Conservation (phyloP, 1,140 invertebrate genomes). For the Cephus cinctus region DNA sequence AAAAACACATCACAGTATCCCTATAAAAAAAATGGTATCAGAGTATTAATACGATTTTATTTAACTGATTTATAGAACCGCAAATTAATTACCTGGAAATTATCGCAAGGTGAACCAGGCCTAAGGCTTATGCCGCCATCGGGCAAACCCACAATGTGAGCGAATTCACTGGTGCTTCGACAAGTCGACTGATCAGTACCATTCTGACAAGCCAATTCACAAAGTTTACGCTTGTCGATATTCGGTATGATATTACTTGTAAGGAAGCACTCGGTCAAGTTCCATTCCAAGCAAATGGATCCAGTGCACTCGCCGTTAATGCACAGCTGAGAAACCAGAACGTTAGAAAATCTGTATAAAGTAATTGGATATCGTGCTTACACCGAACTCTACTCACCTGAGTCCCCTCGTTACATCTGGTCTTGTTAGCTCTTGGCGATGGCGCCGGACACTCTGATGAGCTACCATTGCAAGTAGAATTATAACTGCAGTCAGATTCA, state of each 20-base stretch:
- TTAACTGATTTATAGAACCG: too few species aligned
- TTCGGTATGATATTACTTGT: constrained; percentile 81
- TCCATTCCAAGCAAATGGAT: constrained; percentile 94
- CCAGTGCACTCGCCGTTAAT: constrained; percentile 91
- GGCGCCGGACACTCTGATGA: constrained; percentile 84
- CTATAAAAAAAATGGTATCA: constrained; percentile 60
- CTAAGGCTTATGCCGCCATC: constrained; percentile 84
- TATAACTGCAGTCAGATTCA: constrained; percentile 86
- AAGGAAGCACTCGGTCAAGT: constrained; percentile 94
- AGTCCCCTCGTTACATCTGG: constrained; percentile 80
- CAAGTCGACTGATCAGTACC: constrained; percentile 76
- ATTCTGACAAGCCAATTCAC: constrained; percentile 94
- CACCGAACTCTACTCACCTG: constrained; percentile 61
- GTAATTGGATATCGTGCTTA: too few species aligned
- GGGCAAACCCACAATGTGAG: constrained; percentile 70
- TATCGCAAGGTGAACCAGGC: constrained; percentile 96
- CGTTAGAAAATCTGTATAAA: too few species aligned
- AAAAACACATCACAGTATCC: constrained; percentile 98
- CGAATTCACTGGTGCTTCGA: constrained; percentile 83
- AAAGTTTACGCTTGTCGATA: constrained; percentile 83
- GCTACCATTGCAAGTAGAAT: constrained; percentile 81
- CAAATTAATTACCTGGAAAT: constrained; percentile 78
- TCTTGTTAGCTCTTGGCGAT: constrained; percentile 74
- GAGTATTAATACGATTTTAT: too few species aligned
- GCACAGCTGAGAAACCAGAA: constrained; percentile 76